Evolutionary conservation across 2,888 invertebrate genomes (phyloP).

Genomic region (Labia minor): DNA sequence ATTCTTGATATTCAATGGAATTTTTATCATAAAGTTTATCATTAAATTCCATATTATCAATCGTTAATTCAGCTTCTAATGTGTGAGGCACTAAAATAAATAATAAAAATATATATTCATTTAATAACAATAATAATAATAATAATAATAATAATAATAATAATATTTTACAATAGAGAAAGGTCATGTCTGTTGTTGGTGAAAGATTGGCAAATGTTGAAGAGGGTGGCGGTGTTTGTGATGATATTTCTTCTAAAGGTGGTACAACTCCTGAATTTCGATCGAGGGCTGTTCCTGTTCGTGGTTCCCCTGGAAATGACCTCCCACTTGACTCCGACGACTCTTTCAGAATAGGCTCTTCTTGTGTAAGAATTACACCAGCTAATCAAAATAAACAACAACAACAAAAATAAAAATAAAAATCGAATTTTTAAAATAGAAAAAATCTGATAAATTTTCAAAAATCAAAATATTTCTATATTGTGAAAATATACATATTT

Average conservation of each 20-base stretch:
- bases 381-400: conserved; percentile 44
- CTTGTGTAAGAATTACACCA: conserved; percentile 55
- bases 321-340: conserved; percentile 36
- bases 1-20: conserved; percentile 49
- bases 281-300: conserved; percentile 33
- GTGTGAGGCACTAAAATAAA: conserved; percentile 51
- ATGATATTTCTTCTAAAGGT: conserved; percentile 28
- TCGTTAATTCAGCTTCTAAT: conserved; percentile 53
- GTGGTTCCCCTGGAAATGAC: background rate
- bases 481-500: too few relatives aligned
- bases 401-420: background rate
- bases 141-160: background rate
- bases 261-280: conserved; percentile 33
- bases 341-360: conserved; percentile 47
- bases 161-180: conserved; percentile 43
- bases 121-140: background rate
- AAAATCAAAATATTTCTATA: too few relatives aligned
- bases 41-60: conserved; percentile 54
- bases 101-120: background rate
- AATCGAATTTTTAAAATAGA: background rate
- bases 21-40: conserved; percentile 48
- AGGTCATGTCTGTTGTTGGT: conserved; percentile 42
- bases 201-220: conserved; percentile 34
- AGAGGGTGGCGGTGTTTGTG: conserved; percentile 34
- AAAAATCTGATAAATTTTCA: too few relatives aligned